These are phyloP conservation scores for Characodon lateralis DNA, from an alignment of 2,797 vertebrate genomes.

Conservation along the genomic window DNA sequence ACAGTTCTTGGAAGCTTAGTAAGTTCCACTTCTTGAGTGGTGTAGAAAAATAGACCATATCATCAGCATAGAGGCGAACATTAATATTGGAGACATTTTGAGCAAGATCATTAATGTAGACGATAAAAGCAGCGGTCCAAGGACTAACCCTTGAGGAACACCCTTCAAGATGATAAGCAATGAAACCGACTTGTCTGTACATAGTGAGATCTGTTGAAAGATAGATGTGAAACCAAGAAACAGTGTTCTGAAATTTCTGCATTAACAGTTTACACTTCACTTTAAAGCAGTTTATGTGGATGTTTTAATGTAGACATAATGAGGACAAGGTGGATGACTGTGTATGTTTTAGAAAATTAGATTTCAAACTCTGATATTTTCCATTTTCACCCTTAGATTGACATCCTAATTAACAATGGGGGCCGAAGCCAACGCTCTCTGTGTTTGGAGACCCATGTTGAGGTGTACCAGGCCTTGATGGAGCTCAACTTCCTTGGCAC, in stretches of 20 bases:
- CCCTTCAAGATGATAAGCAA: background rate
- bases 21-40: background rate
- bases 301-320: background rate
- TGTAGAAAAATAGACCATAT: background rate
- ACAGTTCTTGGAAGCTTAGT: background rate
- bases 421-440: slow-evolving; percentile 90
- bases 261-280: no score
- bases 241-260: no score
- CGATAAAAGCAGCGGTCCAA: background rate
- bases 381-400: slow-evolving; percentile 80
- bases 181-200: background rate
- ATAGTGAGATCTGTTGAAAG: background rate
- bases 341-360: background rate
- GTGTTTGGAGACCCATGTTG: slow-evolving; percentile 54
- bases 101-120: background rate
- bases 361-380: background rate
- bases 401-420: slow-evolving; percentile 92
- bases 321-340: background rate
- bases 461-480: slow-evolving; percentile 87
- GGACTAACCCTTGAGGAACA: background rate
- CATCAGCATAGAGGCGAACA: background rate
- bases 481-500: slow-evolving; percentile 94
- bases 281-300: background rate
- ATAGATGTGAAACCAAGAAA: no score
- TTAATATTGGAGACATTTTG: background rate